A percentile compares a stretch with the other conserved stretches of the same genome.
Evolutionary conservation across 2,113 vertebrate genomes (phyloP).

Genomic region (Acanthochromis polyacanthus): DNA sequence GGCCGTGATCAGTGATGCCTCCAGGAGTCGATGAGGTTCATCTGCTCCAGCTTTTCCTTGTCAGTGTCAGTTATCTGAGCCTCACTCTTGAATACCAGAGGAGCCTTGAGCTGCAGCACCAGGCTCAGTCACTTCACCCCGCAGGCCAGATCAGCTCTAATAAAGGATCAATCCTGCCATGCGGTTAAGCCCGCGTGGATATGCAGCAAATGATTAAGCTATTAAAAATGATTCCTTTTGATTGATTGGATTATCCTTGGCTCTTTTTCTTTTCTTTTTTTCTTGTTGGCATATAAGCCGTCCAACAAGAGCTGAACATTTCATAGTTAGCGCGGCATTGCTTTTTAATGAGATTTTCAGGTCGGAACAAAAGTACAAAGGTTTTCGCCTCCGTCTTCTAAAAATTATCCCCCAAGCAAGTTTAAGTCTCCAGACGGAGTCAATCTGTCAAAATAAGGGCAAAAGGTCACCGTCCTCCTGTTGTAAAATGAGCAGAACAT

Average conservation of each 20-base stretch:
- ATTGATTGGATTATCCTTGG: conserved; percentile 34
- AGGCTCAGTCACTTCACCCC: conserved; percentile 23
- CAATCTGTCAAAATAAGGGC: conserved; percentile 26
- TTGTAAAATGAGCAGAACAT: conserved; percentile 22
- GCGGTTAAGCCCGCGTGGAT: conserved; percentile 13
- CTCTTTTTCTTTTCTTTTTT: background rate
- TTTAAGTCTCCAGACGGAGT: conserved; percentile 16
- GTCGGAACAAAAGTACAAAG: conserved; percentile 25
- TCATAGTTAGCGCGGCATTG: conserved; percentile 11
- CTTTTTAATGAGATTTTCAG: conserved; percentile 44
- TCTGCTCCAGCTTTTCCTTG: conserved; percentile 49
- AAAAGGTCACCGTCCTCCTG: conserved; percentile 5
- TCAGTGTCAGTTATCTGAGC: conserved; percentile 62
- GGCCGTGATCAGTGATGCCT: conserved; percentile 55
- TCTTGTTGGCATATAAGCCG: background rate
- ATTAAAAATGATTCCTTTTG: conserved; percentile 34
- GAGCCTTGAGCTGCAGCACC: conserved; percentile 22
- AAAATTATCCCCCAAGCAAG: conserved; percentile 17
- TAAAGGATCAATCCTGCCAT: conserved; percentile 28
- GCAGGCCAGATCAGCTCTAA: conserved; percentile 7
- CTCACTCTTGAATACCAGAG: conserved; percentile 41
- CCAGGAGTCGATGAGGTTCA: conserved; percentile 64
- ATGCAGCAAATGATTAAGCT: conserved; percentile 30
- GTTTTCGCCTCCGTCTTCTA: conserved; percentile 25
- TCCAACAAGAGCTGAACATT: conserved; percentile 40